Evolutionary conservation across 2,888 invertebrate genomes (phyloP), one percentile per base, ranked within the genome.

Genomic region (Macrosiphum euphorbiae): DNA sequence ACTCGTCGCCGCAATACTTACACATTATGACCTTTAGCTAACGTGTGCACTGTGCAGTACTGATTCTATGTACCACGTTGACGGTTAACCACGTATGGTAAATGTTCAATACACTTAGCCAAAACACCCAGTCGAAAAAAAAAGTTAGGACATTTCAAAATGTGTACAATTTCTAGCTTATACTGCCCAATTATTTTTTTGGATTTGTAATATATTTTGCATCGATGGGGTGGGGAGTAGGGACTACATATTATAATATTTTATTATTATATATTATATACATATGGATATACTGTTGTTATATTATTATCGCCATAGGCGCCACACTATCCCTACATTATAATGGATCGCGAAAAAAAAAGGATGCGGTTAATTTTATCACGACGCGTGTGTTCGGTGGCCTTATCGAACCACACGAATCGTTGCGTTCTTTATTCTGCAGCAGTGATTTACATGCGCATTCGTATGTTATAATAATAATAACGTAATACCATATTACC

Each of bases 331-430:
- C 47, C 13, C 4, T 28, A 47, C 47, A 86, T 13, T 86, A 28
- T 86, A 44, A 86, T 47, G 16, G 50, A n/a, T 47, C 28, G 86
- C 47, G 13, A 28, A 47, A 55, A 35, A 85, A 86, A n/a, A 86
- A 86, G 47, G 85, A 41, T 85, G 44, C 44, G 44, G 44, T 86
- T 47, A 86, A 50, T 86, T 86, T 86, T 86, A n/a, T 86, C 86
- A 44, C 85, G 41, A 47, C 35, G 55, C 88, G 88, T 88, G 88
- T 88, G 26, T 55, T 88, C 0, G 10, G 55, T 55, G 88, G 88
- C 88, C 88, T 88, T 88, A 88, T 52, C 35, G 10, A 26, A 35
- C 35, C 55, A 88, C 55, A 55, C 88, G 88, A 88, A 55, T 88
- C 35, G 86, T 35, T 47, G 28, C 47, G 44, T 44, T 85, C 44